phyloP scores from a whole-genome alignment of 2,888 invertebrate genomes.

The Drymonia ruficornis region DNA sequence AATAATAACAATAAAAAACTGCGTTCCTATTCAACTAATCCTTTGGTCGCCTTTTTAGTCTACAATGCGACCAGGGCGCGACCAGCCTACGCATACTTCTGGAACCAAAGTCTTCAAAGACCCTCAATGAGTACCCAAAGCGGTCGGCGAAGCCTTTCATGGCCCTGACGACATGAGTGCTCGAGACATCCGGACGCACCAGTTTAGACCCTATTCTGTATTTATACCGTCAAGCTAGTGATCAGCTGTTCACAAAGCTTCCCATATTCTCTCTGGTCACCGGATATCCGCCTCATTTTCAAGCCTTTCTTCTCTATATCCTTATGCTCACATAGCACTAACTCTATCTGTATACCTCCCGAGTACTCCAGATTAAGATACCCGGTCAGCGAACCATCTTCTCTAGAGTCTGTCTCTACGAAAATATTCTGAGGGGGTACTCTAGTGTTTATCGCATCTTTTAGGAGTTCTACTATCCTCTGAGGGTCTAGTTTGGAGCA shows the following conservation, averaged over 20 bases:
- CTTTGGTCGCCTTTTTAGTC: too few relatives aligned
- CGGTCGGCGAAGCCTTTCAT: too few relatives aligned
- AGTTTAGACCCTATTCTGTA: too few relatives aligned
- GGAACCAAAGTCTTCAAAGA: too few relatives aligned
- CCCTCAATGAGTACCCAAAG: too few relatives aligned
- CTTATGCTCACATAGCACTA: constrained; percentile 91
- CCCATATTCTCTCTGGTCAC: constrained; percentile 94
- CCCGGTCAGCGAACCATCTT: constrained; percentile 71
- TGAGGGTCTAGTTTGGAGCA: constrained; percentile 92
- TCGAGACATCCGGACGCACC: too few relatives aligned
- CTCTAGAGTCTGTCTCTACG: constrained; percentile 72
- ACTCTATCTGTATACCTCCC: constrained; percentile 93
- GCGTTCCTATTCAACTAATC: too few relatives aligned
- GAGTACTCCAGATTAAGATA: constrained; percentile 90
- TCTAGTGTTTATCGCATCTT: constrained; percentile 91
- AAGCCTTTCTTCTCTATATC: constrained; percentile 90
- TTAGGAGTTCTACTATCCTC: constrained; percentile 91
- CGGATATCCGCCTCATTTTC: constrained; percentile 94
- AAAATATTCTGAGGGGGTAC: constrained; percentile 87
- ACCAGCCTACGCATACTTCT: too few relatives aligned
- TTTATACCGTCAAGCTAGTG: constrained; percentile 92
- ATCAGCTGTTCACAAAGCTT: constrained; percentile 95
- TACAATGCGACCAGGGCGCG: too few relatives aligned
- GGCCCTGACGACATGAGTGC: too few relatives aligned
- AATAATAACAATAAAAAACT: too few relatives aligned